Evolutionary conservation across 2,113 vertebrate genomes (phyloP), one percentile per base, ranked within the genome.

Genomic region (Anoplopoma fimbria): DNA sequence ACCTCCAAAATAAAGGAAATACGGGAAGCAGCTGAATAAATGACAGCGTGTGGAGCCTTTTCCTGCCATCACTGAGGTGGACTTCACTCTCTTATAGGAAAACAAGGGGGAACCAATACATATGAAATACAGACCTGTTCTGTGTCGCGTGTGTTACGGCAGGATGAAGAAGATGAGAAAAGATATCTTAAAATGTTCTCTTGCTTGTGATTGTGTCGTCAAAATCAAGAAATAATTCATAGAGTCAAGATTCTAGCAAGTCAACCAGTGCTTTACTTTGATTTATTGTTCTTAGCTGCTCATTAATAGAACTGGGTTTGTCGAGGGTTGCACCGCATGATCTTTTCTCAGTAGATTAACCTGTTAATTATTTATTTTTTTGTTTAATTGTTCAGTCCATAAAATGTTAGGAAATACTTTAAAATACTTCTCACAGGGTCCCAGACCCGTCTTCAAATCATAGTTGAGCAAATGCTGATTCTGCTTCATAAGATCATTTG

Each of bases 11-110:
- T 87, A 79, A 77, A 89, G 84, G 86, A 90, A 82, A 77, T 75
- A n/a, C 84, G 85, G 91, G 90, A 91, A 90, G 71, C 90, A 91
- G 87, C 91, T 92, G 91, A 87, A 87, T 80, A 88, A 78, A 91
- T 81, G 80, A 77, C 71, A 75, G 69, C 17, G 2, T 12, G 77
- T 38, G 33, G 2, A 33, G 53, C 55, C 14, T 70, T 60, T 80
- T 91, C 86, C 83, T 88, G 84, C 31, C 74, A 40, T 72, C 69
- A 42, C 70, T 74, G 9, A 21, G 2, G 17, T 38, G 73, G 79
- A 84, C 65, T 80, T 78, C 84, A 81, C 75, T 69, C 4, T 65
- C 13, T 19, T 1, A 64, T 6, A 12, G 19, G 9, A 60, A 27
- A 36, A 63, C 10, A 21, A 47, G 38, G 31, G 60, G 67, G 74